Percentiles rank a stretch among this genome's conserved stretches.
These are phyloP conservation scores for Lagria hirta DNA, from an alignment of 2,888 invertebrate species.

Conservation along the genomic window DNA sequence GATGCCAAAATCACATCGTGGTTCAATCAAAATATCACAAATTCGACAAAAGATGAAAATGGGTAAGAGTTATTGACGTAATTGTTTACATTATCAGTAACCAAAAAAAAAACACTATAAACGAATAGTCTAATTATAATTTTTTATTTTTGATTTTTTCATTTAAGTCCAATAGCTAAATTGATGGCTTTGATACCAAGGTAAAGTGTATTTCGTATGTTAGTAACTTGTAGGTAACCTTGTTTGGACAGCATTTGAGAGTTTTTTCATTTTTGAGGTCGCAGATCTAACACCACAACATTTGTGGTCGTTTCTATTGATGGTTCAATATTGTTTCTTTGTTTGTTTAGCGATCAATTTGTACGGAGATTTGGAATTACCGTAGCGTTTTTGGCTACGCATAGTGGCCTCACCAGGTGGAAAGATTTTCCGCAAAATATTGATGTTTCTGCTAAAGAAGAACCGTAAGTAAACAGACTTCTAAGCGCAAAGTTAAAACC, in stretches of 20 bases:
- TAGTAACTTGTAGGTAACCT: too few relatives aligned
- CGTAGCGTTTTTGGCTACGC: conserved; percentile 85
- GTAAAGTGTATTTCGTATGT: conserved; percentile 71
- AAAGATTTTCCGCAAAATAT: conserved; percentile 69
- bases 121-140: conserved; percentile 16
- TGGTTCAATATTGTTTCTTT: too few relatives aligned
- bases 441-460: conserved; percentile 47
- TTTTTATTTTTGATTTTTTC: conserved; percentile 43
- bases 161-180: conserved; percentile 79
- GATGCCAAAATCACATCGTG: conserved; percentile 87
- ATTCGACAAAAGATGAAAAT: conserved; percentile 70
- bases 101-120: conserved; percentile 9
- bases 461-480: conserved; percentile 37
- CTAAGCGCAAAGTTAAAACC: too few relatives aligned
- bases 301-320: too few relatives aligned
- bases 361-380: conserved; percentile 57
- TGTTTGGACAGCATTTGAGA: too few relatives aligned
- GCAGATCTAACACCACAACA: too few relatives aligned
- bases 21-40: conserved; percentile 76
- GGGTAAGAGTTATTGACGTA: conserved; percentile 59
- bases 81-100: conserved; percentile 5
- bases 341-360: conserved; percentile 17
- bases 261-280: too few relatives aligned
- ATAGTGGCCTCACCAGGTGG: conserved; percentile 89
- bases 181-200: conserved; percentile 92